Evolutionary conservation across 92 coral and sea anemone species (phyloP).

Genomic region (Pocillopora grandis): DNA sequence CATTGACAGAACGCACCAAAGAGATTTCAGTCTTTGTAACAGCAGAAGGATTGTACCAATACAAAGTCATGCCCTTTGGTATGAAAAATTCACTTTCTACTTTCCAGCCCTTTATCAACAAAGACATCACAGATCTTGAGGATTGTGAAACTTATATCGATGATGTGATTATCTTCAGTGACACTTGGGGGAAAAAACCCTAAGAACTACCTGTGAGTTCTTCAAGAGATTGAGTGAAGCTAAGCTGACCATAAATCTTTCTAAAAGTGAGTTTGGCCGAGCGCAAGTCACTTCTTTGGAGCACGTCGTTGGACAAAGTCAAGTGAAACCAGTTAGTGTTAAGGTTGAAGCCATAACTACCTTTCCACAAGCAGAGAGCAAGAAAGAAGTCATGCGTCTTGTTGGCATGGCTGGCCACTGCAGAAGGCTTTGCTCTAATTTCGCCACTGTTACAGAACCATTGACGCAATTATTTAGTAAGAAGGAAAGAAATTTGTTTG

Average conservation of each 20-base stretch:
- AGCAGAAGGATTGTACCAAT: slow-evolving; percentile 52
- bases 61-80: slow-evolving; percentile 60
- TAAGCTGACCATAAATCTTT: slow-evolving; percentile 40
- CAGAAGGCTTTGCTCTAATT: slow-evolving; percentile 56
- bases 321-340: slow-evolving; percentile 40
- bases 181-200: slow-evolving; percentile 57
- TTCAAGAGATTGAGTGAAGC: slow-evolving; percentile 42
- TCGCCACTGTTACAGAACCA: slow-evolving; percentile 46
- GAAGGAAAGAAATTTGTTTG: slow-evolving; percentile 42
- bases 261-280: slow-evolving; percentile 45
- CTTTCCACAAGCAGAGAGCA: slow-evolving; percentile 37
- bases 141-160: slow-evolving; percentile 59
- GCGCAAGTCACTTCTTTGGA: slow-evolving; percentile 55
- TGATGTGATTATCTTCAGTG: slow-evolving; percentile 51
- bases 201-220: slow-evolving; percentile 29
- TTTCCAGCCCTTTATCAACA: slow-evolving; percentile 54
- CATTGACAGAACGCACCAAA: slow-evolving; percentile 50
- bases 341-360: neutral
- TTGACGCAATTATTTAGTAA: slow-evolving; percentile 43
- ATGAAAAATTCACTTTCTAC: slow-evolving; percentile 52
- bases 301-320: slow-evolving; percentile 55
- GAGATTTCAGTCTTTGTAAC: slow-evolving; percentile 48
- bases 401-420: slow-evolving; percentile 69
- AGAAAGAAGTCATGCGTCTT: slow-evolving; percentile 55
- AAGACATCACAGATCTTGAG: slow-evolving; percentile 22